Base-by-base conservation (phyloP, 2,797 vertebrate genomes). In the Gobio occitaniae region DNA sequence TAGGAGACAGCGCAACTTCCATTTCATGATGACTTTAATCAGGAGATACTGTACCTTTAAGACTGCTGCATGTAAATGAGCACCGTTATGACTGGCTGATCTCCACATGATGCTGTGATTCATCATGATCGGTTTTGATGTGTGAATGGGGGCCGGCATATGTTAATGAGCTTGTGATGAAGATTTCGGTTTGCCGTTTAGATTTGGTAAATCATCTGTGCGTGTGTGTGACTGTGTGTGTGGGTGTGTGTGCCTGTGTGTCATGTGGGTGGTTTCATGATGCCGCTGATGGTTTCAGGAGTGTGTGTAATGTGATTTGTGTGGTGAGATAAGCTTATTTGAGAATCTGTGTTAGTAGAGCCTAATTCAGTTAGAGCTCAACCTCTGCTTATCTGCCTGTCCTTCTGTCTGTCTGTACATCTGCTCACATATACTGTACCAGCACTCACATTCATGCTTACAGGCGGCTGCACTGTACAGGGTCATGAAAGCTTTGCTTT, bases 281-380 rank as follows among this genome's bases (percentile, higher is more conserved):
- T 91, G 91, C 91, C 90, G 89, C 94, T 95, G 95, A 94, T 95
- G 94, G 94, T 92, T 93, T 93, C 94, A 92, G 94, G 93, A 95
- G 93, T 93, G 92, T 94, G 91, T 90, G 92, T 95, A 95, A 95
- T 95, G 92, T 92, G 92, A 94, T 95, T 95, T 92, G 90, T 91
- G 90, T 92, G 78, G 92, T 92, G 93, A 94, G 92, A 92, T 93
- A 91, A 93, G 93, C 92, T 94, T 91, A 68, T 91, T 93, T 90
- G 89, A 90, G 90, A 91, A 93, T 88, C 91, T 82, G 91, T 89
- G 92, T 91, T 93, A 89, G 86, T 83, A 78, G 80, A 87, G 83
- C 78, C 71, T 91, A 93, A 95, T 95, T 94, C 89, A 94, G 92
- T 95, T 95, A 94, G 91, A 87, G 90, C 90, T 92, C 92, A 93